phyloP scores from a whole-genome alignment of 1,140 invertebrate genomes.

The Ceratina australensis region DNA sequence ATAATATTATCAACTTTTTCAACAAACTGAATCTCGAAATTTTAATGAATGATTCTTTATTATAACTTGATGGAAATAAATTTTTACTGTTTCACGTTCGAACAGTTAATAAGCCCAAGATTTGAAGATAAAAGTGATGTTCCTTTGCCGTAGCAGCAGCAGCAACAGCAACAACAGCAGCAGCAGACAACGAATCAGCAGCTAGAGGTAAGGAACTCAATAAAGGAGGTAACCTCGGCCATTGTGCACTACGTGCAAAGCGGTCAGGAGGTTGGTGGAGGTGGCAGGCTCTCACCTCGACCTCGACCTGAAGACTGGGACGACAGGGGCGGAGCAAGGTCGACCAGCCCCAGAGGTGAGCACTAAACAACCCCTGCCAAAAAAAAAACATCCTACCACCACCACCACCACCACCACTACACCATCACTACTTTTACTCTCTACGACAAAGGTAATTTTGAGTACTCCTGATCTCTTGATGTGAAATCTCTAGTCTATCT shows the following conservation, averaged over 20 bases:
- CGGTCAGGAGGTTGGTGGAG: constrained; percentile 81
- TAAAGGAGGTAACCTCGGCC: constrained; percentile 95
- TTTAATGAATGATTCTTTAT: no score
- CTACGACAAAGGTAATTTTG: constrained; percentile 77
- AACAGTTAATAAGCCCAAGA: neutral
- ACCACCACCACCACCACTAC: constrained; percentile 70
- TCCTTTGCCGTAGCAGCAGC: constrained; percentile 61
- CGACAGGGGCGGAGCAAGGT: constrained; percentile 76
- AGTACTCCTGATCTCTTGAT: constrained; percentile 66
- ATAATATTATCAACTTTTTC: no score
- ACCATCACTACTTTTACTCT: constrained; percentile 75
- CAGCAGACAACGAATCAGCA: constrained; percentile 80
- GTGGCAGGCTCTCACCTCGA: constrained; percentile 76
- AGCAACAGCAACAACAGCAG: constrained; percentile 66
- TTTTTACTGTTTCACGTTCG: no score
- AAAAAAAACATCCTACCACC: constrained; percentile 54
- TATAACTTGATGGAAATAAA: no score
- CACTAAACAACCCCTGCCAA: constrained; percentile 74
- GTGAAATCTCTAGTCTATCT: constrained; percentile 59
- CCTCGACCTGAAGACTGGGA: constrained; percentile 76
- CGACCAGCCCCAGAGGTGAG: constrained; percentile 79
- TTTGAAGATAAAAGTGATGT: neutral
- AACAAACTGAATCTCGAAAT: no score
- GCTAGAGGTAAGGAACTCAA: constrained; percentile 92
- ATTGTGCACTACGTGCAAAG: constrained; percentile 93